These are phyloP conservation scores for Polypedilum pembai DNA, from an alignment of 1,140 invertebrate genomes.

Conservation along the genomic window DNA sequence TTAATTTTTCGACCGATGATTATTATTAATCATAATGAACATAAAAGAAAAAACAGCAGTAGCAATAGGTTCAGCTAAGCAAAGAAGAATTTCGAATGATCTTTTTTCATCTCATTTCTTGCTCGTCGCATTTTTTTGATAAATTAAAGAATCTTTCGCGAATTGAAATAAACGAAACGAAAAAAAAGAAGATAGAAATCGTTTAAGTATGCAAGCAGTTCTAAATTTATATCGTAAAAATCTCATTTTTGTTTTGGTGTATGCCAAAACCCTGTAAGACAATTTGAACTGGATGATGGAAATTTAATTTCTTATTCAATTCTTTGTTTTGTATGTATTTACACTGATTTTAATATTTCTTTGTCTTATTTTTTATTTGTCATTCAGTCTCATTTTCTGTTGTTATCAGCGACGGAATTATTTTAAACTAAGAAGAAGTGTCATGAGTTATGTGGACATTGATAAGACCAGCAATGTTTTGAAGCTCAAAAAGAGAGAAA, in stretches of 20 bases:
- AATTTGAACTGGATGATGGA: too few species aligned
- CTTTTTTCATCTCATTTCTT: background rate
- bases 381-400: too few species aligned
- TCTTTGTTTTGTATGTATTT: too few species aligned
- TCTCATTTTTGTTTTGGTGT: too few species aligned
- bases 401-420: too few species aligned
- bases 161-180: background rate
- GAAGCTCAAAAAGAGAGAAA: background rate
- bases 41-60: background rate
- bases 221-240: too few species aligned
- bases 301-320: too few species aligned
- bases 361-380: too few species aligned
- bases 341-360: too few species aligned
- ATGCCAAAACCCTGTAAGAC: too few species aligned
- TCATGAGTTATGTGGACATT: background rate
- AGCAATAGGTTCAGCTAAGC: background rate
- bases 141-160: slow-evolving; percentile 17
- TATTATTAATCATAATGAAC: background rate
- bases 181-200: background rate
- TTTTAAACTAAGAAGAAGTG: background rate
- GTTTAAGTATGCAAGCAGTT: background rate
- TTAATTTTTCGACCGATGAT: background rate
- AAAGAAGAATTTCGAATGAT: too few species aligned
- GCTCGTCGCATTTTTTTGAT: background rate
- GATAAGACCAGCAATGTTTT: background rate